Conservation (phyloP, 2,888 invertebrate species). For the Agrochola litura region DNA sequence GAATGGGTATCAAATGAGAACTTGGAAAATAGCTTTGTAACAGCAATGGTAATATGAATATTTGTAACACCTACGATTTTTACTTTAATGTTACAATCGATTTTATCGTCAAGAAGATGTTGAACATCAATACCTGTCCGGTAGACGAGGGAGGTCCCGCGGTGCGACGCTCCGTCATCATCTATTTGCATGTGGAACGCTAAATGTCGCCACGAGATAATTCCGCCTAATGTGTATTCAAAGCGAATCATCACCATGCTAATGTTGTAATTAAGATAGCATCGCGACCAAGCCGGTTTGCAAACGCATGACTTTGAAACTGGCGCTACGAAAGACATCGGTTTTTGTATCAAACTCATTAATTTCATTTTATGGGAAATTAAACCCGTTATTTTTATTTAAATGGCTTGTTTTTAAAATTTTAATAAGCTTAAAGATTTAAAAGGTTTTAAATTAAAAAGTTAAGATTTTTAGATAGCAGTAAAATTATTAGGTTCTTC, state of each 20-base stretch:
- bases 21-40: constrained; percentile 52
- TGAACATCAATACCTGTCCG: constrained; percentile 56
- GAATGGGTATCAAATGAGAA: constrained; percentile 55
- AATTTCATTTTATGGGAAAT: constrained; percentile 24
- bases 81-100: constrained; percentile 33
- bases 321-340: constrained; percentile 24
- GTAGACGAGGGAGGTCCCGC: constrained; percentile 48
- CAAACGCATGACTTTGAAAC: constrained; percentile 42
- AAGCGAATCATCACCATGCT: constrained; percentile 80
- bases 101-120: constrained; percentile 25
- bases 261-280: constrained; percentile 84
- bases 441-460: background rate
- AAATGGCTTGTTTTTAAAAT: constrained; percentile 7
- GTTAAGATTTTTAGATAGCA: background rate
- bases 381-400: constrained; percentile 18
- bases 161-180: constrained; percentile 41
- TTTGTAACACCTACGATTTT: constrained; percentile 46
- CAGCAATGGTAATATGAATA: constrained; percentile 29
- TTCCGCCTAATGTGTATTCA: constrained; percentile 75
- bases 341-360: constrained; percentile 18
- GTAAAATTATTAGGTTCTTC: background rate
- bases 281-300: constrained; percentile 74
- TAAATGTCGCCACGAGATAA: constrained; percentile 71
- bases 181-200: constrained; percentile 72
- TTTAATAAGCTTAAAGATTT: background rate